Evolutionary conservation across 1,140 invertebrate genomes (phyloP), one percentile per base, ranked within the genome.

Genomic region (Drosophila chauvacae): DNA sequence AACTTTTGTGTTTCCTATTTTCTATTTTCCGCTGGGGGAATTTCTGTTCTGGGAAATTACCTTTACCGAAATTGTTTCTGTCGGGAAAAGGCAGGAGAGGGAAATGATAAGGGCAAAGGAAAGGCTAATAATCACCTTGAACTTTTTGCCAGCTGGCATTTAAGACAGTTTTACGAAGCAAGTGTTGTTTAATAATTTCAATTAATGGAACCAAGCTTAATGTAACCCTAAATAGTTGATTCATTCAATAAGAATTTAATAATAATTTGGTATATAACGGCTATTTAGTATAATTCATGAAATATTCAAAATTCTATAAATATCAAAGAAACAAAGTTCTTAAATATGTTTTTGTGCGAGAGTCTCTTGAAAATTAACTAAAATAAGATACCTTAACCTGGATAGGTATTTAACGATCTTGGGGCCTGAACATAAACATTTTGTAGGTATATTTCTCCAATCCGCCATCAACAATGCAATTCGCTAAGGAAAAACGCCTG

Each of bases 1-100:
- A 85, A 85, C 81, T 85, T 84, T 85, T 72, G 33, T 53, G 65
- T 69, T 65, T 66, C 64, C 35, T 28, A 23, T 42, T 64, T 65
- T 65, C 42, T 35, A 30, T 41, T 64, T 69, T 37, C 20, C n/a
- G 57, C 18, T 45, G 28, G 69, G 51, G 64, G 44, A 35, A 41
- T 50, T 70, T 47, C 35, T 41, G 63, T 61, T 74, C 56, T 48
- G 70, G 81, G 68, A 84, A 84, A 77, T 76, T 47, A 68, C 58
- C 75, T 66, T 57, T 62, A 16, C 28, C 33, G 45, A 64, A 69
- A 72, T 51, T 55, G 26, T 72, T 51, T 70, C 18, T 4, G 42
- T 41, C 48, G 16, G 61, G 9, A 23, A 5, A n/a, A 11, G 20
- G 13, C 33, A 30, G 41, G 20, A 18, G 13, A 4, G 33, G 41